A percentile compares a stretch with the other conserved stretches of the same genome.
Evolutionary conservation across 37 sponge, comb jelly and placozoan species (phyloP).

Genomic region (Eunapius fragilis): DNA sequence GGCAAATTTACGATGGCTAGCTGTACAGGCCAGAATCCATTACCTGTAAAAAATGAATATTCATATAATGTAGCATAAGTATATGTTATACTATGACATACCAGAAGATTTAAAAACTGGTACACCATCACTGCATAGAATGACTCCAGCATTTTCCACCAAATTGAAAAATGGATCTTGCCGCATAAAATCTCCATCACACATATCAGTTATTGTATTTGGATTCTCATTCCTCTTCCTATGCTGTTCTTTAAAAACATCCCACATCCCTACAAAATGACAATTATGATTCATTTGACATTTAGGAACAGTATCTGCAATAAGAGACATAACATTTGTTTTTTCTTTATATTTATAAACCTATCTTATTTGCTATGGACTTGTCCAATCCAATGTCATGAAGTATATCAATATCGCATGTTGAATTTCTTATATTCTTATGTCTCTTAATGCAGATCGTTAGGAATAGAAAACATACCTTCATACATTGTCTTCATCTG

Average conservation of each 20-base stretch:
- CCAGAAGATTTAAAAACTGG: neutral
- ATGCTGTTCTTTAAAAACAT: neutral
- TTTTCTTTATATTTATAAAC: no score
- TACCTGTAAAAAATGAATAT: neutral
- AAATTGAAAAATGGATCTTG: neutral
- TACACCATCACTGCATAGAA: neutral
- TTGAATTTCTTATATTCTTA: no score
- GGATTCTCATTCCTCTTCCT: neutral
- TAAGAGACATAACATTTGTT: no score
- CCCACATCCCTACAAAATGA: neutral
- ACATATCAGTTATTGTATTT: neutral
- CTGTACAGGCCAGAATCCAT: constrained; percentile 3
- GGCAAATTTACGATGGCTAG: constrained; percentile 5
- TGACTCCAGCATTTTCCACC: neutral
- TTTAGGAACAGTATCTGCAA: no score
- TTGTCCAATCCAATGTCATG: no score
- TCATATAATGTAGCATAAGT: neutral
- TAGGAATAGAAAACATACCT: neutral
- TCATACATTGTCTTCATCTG: neutral
- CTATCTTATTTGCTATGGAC: no score
- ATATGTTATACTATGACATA: neutral
- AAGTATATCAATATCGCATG: no score
- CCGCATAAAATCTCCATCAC: neutral
- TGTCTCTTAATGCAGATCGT: neutral
- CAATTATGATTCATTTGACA: neutral